Evolutionary conservation across 2,113 vertebrate genomes (phyloP).

Genomic region (Rallus limicola): DNA sequence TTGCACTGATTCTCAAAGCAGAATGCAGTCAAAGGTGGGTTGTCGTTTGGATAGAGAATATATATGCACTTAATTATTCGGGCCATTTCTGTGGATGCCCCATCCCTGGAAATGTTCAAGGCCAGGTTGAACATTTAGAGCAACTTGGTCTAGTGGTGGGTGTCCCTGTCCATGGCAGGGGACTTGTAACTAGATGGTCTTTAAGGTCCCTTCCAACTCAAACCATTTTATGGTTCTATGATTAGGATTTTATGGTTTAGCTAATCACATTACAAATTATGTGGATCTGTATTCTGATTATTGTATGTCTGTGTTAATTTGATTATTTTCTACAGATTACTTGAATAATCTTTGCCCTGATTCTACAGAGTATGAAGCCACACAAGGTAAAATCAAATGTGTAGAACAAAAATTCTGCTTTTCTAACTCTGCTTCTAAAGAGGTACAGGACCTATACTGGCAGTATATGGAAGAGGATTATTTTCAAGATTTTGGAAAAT

Average conservation of each 20-base stretch:
- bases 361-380: constrained; percentile 91
- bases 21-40: neutral
- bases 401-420: neutral
- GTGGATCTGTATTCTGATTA: neutral
- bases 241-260: neutral
- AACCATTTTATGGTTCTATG: neutral
- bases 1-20: neutral
- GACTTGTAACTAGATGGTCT: neutral
- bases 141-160: neutral
- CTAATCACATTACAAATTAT: neutral
- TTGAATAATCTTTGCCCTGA: constrained; percentile 97
- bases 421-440: neutral
- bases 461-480: neutral
- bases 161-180: neutral
- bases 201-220: neutral
- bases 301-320: neutral
- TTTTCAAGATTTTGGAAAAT: neutral
- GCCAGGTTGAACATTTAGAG: neutral
- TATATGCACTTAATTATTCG: neutral
- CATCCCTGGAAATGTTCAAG: neutral
- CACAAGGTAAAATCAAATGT: constrained; percentile 85
- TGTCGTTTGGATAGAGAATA: neutral
- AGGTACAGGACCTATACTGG: neutral
- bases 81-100: neutral
- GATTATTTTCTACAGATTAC: constrained; percentile 85